phyloP scores from a whole-genome alignment of 2,888 invertebrate species.

The Baccha elongata region DNA sequence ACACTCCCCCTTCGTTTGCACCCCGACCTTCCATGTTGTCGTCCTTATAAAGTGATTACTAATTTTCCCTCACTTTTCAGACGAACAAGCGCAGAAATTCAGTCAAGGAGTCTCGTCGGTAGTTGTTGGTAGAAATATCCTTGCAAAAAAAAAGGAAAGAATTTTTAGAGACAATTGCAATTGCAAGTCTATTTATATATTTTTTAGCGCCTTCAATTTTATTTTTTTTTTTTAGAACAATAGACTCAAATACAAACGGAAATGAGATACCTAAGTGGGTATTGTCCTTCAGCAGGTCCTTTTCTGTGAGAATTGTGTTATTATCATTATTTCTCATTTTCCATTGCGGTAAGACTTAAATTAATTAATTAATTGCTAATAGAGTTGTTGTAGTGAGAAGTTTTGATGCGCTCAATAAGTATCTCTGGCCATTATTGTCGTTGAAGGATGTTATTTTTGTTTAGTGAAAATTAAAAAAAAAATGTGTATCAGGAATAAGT shows the following conservation, averaged over 20 bases:
- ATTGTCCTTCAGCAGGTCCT: constrained; percentile 21
- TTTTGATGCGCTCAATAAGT: constrained; percentile 25
- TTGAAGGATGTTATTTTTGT: constrained; percentile 19
- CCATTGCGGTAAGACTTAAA: constrained; percentile 65
- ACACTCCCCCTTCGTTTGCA: not conserved
- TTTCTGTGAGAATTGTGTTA: not conserved
- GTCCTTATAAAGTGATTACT: constrained; percentile 57
- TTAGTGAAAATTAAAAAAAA: constrained; percentile 19
- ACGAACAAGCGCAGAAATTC: constrained; percentile 4
- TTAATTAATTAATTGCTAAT: constrained; percentile 72
- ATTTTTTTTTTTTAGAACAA: constrained; percentile 27
- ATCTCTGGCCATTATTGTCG: constrained; percentile 32
- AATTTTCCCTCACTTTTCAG: constrained; percentile 37
- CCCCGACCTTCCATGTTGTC: not conserved
- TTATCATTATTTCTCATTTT: constrained; percentile 60
- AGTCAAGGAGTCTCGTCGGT: constrained; percentile 7
- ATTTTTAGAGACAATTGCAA: constrained; percentile 49
- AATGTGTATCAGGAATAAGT: constrained; percentile 4
- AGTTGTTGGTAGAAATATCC: not conserved
- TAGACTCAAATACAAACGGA: constrained; percentile 18
- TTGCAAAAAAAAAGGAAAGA: not conserved
- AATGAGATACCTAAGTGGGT: not conserved
- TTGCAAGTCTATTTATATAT: constrained; percentile 64
- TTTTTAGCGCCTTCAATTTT: constrained; percentile 50
- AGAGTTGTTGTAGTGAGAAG: constrained; percentile 60